Evolutionary conservation across 2,113 vertebrate genomes (phyloP).

Genomic region (Bos indicus): DNA sequence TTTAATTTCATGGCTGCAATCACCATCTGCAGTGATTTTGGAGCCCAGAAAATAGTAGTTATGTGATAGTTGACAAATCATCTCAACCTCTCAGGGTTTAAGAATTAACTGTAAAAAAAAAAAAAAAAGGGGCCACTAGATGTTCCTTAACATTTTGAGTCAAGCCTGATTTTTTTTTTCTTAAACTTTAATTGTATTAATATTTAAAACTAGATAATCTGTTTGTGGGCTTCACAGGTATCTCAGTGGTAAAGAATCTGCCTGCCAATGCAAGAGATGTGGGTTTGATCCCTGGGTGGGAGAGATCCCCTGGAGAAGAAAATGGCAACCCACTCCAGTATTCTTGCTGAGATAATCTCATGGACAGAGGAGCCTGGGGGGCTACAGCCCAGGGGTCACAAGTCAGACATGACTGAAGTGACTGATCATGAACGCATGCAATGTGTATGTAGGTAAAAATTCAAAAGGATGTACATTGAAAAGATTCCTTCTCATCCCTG

Average conservation of each 20-base stretch:
- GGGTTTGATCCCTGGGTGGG: neutral
- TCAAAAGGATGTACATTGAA: neutral
- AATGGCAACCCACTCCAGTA: neutral
- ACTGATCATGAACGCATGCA: neutral
- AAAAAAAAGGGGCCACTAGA: accelerated
- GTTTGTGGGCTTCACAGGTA: neutral
- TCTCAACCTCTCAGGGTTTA: neutral
- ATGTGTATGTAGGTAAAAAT: neutral
- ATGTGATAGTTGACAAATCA: neutral
- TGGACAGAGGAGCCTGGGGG: neutral
- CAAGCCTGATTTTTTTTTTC: neutral
- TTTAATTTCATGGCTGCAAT: neutral
- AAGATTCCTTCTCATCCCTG: neutral
- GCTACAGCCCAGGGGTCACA: neutral
- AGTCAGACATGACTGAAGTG: neutral
- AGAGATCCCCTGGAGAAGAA: neutral
- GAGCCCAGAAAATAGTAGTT: neutral
- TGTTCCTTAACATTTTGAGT: neutral
- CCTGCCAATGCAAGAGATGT: neutral
- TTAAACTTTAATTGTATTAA: neutral
- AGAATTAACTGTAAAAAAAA: neutral
- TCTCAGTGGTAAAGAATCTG: neutral
- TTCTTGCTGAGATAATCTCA: neutral
- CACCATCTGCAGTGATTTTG: neutral
- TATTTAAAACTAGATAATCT: neutral